Percentiles rank a stretch among this genome's conserved stretches.
Conservation (phyloP, 2,888 invertebrate species). For the Chalcis sispes region DNA sequence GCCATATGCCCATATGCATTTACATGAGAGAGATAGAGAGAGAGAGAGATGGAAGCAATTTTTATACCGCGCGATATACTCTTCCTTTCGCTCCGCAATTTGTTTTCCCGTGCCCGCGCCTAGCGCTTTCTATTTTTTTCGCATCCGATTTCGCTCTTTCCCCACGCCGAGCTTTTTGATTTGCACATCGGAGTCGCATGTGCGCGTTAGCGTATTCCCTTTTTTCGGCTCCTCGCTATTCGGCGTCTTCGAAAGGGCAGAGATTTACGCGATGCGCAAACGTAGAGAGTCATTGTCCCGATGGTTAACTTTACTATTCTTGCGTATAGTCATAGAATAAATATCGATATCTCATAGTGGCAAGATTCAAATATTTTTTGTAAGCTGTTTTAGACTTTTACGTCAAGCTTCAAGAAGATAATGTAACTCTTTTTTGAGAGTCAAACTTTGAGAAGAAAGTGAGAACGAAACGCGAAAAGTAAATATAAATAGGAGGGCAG, state of each 20-base stretch:
- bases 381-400: too few relatives aligned
- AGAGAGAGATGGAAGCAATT: slow-evolving; percentile 25
- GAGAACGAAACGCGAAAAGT: slow-evolving; percentile 32
- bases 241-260: slow-evolving; percentile 15
- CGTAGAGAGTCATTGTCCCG: neutral
- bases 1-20: slow-evolving; percentile 57
- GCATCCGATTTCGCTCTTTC: slow-evolving; percentile 21
- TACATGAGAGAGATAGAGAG: neutral
- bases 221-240: slow-evolving; percentile 26
- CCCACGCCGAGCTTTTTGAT: neutral
- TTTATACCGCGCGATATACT: slow-evolving; percentile 16
- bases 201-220: neutral
- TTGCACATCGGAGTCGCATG: slow-evolving; percentile 3
- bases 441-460: too few relatives aligned
- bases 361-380: too few relatives aligned
- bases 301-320: slow-evolving; percentile 1
- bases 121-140: slow-evolving; percentile 23
- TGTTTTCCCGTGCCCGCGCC: slow-evolving; percentile 34
- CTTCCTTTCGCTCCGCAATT: slow-evolving; percentile 27
- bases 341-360: too few relatives aligned
- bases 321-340: neutral
- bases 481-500: slow-evolving; percentile 27
- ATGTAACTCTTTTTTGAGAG: too few relatives aligned
- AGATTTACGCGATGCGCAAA: slow-evolving; percentile 33
- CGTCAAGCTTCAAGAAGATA: too few relatives aligned